Percentiles rank a stretch among this genome's conserved stretches.
These are phyloP conservation scores for Actinia tenebrosa DNA, from an alignment of 64 coral and sea anemone species.

Conservation along the genomic window DNA sequence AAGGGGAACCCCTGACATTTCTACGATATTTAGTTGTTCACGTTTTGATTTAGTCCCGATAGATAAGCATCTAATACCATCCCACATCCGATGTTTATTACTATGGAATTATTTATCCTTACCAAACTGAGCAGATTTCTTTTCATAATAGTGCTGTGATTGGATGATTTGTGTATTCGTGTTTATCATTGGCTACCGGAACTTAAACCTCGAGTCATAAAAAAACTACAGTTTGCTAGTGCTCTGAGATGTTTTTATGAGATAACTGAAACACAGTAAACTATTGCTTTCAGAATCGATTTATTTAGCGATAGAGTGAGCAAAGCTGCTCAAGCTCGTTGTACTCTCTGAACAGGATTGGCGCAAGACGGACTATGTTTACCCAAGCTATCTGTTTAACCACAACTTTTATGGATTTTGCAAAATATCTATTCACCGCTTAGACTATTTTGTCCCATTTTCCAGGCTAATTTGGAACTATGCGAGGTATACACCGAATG, in stretches of 20 bases:
- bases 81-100: not conserved
- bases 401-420: too few relatives aligned
- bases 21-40: not conserved
- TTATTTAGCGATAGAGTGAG: too few relatives aligned
- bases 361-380: too few relatives aligned
- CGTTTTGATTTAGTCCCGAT: not conserved
- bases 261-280: not conserved
- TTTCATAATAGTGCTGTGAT: not conserved
- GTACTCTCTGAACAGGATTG: too few relatives aligned
- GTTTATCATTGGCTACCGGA: not conserved
- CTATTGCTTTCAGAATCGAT: too few relatives aligned
- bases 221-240: not conserved
- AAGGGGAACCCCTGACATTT: not conserved
- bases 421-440: too few relatives aligned
- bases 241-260: not conserved
- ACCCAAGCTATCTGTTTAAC: too few relatives aligned
- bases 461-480: too few relatives aligned
- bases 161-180: not conserved
- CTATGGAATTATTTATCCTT: not conserved
- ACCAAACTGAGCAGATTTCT: not conserved
- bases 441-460: too few relatives aligned
- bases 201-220: not conserved
- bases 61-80: not conserved
- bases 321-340: too few relatives aligned
- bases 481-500: too few relatives aligned